Conservation (phyloP, 1,140 invertebrate genomes). For the Neodiprion lecontei region DNA sequence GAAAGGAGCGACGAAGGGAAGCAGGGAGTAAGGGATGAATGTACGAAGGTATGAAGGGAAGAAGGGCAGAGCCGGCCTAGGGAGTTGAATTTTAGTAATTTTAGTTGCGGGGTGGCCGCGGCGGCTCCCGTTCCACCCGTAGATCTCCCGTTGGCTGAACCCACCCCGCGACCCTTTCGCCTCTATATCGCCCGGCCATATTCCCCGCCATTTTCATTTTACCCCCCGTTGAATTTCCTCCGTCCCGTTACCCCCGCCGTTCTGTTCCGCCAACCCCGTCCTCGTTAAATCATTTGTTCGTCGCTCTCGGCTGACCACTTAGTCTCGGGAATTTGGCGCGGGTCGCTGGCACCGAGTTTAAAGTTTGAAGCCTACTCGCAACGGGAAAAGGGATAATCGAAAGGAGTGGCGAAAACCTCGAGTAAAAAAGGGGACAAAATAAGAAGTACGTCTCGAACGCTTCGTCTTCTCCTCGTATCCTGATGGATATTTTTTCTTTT, state of each 20-base stretch:
- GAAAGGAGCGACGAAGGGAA: neutral
- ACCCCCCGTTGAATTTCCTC: slow-evolving; percentile 23
- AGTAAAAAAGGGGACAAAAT: neutral
- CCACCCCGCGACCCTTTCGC: neutral
- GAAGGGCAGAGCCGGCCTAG: neutral
- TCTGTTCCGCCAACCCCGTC: slow-evolving; percentile 48
- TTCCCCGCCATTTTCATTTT: neutral
- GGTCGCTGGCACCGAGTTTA: no score
- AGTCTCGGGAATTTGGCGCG: neutral
- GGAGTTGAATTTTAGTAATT: slow-evolving; percentile 12
- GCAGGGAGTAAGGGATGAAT: neutral
- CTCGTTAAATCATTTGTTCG: slow-evolving; percentile 61
- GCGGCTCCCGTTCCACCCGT: neutral
- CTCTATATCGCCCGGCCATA: neutral
- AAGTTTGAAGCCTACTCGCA: no score
- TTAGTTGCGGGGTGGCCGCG: slow-evolving; percentile 18
- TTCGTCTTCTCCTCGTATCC: no score
- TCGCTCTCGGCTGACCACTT: slow-evolving; percentile 30
- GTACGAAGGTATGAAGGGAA: neutral
- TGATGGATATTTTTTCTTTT: no score
- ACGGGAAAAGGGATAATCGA: neutral
- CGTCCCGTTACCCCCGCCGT: slow-evolving; percentile 45
- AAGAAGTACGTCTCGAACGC: neutral
- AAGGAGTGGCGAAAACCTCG: neutral
- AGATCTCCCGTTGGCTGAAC: neutral